Evolutionary conservation across 2,888 invertebrate species (phyloP).

Genomic region (Serripes groenlandicus): DNA sequence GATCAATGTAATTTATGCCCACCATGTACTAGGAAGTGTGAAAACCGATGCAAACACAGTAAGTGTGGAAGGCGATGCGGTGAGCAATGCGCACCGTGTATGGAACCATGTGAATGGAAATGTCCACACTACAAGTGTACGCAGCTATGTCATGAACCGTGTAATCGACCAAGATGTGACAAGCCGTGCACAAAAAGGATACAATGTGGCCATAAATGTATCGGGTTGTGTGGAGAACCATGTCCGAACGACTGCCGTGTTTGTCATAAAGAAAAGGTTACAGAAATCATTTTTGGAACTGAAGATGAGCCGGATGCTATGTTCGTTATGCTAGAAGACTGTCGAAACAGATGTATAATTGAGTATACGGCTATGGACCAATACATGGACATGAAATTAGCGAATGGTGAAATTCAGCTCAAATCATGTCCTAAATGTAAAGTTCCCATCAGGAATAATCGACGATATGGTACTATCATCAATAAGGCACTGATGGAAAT

Average conservation of each 20-base stretch:
- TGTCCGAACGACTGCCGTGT: conserved; percentile 89
- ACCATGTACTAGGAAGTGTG: conserved; percentile 85
- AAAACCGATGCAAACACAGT: conserved; percentile 83
- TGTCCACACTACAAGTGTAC: conserved; percentile 83
- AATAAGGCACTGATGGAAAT: conserved; percentile 86
- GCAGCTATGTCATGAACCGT: conserved; percentile 85
- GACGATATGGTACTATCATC: conserved; percentile 89
- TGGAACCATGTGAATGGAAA: conserved; percentile 84
- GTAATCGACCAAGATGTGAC: conserved; percentile 84
- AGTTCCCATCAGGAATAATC: conserved; percentile 89
- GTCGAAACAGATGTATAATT: conserved; percentile 79
- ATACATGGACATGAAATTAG: conserved; percentile 86
- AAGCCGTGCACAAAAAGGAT: conserved; percentile 83
- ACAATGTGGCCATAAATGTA: conserved; percentile 87
- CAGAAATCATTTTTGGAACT: conserved; percentile 86
- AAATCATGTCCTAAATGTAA: conserved; percentile 89
- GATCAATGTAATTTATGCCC: conserved; percentile 82
- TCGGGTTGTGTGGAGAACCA: conserved; percentile 91
- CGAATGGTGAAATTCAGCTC: conserved; percentile 83
- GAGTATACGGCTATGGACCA: conserved; percentile 85
- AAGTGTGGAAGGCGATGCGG: conserved; percentile 82
- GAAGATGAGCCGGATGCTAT: conserved; percentile 88
- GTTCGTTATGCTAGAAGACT: conserved; percentile 84
- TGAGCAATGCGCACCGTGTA: conserved; percentile 82
- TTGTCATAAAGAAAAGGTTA: conserved; percentile 87